Base-by-base conservation (phyloP, 2,888 invertebrate species). In the Scaptomyza caliginosa region DNA sequence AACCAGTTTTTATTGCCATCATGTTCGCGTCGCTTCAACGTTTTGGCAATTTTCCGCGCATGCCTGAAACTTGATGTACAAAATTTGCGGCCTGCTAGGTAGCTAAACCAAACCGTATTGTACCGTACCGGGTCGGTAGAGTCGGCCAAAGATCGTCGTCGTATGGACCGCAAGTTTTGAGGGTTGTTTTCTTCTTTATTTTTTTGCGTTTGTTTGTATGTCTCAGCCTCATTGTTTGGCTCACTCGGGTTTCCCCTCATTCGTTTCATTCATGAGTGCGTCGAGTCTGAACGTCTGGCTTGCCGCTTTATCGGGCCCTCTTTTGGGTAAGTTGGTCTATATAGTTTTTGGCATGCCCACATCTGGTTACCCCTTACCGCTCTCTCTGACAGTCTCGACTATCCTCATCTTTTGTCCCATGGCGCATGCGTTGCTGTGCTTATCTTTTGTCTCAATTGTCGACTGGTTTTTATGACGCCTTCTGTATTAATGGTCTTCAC, bases 11-110 rank as follows among this genome's bases (percentile, higher is more conserved):
- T 49, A 49, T 49, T 34, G 45, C 58, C 63, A 51, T 59, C 55
- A 56, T 13, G 32, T 32, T 32, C 50, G 46, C 28, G 36, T 34
- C 50, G 11, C 46, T 24, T 17, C 49, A 42, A 24, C 26, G 50
- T 67, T 69, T 77, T 76, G 66, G 74, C 78, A 75, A 82, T 78
- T 74, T 81, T 74, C 68, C 67, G 74, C 75, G 70, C 79, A 68
- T 67, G 72, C 58, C 67, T 43, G 45, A 38, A 28, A 43, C 58
- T 32, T 16, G 4, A 16, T 16, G 34, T 16, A 34, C 16, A 45
- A 34, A 28, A 23, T 73, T 58, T 63, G 42, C 42, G 46, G 34
- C 26, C 26, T 13, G 23, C 32, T 72, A 72, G 72, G 74, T 74
- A 72, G 65, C 43, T 38, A 16, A 49, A 16, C 23, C 30, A 11